A percentile compares a stretch with the other conserved stretches of the same genome.
Evolutionary conservation across 2,797 vertebrate genomes (phyloP).

Genomic region (Falco rusticolus): DNA sequence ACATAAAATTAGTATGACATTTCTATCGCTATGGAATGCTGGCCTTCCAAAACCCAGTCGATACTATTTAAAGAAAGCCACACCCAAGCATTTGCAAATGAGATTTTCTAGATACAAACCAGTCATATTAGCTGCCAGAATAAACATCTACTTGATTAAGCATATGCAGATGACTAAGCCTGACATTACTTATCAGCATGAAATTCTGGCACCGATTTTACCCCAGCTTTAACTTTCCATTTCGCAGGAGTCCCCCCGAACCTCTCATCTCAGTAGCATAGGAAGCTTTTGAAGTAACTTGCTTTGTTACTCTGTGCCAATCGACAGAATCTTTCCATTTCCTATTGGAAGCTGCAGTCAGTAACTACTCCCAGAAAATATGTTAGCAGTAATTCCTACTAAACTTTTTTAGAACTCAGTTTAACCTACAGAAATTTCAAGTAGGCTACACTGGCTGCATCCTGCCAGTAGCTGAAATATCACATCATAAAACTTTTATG

Average conservation of each 20-base stretch:
- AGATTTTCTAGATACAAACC: neutral
- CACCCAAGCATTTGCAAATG: neutral
- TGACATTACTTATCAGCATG: conserved; percentile 1
- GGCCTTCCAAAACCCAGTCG: neutral
- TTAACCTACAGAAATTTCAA: neutral
- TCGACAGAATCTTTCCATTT: neutral
- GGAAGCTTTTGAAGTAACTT: neutral
- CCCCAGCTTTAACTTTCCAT: neutral
- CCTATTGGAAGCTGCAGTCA: neutral
- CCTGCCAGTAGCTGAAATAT: neutral
- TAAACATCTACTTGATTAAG: neutral
- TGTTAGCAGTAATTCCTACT: neutral
- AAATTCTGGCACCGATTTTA: neutral
- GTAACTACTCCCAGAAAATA: neutral
- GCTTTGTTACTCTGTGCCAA: neutral
- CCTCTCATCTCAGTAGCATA: neutral
- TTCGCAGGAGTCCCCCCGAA: neutral
- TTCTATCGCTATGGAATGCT: neutral
- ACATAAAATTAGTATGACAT: neutral
- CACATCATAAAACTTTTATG: neutral
- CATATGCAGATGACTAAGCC: neutral
- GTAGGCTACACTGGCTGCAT: neutral
- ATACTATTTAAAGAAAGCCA: neutral
- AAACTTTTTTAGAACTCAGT: neutral
- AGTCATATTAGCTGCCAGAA: neutral